These are phyloP conservation scores for Athalia cordata DNA, from an alignment of 2,888 invertebrate species.

Conservation along the genomic window DNA sequence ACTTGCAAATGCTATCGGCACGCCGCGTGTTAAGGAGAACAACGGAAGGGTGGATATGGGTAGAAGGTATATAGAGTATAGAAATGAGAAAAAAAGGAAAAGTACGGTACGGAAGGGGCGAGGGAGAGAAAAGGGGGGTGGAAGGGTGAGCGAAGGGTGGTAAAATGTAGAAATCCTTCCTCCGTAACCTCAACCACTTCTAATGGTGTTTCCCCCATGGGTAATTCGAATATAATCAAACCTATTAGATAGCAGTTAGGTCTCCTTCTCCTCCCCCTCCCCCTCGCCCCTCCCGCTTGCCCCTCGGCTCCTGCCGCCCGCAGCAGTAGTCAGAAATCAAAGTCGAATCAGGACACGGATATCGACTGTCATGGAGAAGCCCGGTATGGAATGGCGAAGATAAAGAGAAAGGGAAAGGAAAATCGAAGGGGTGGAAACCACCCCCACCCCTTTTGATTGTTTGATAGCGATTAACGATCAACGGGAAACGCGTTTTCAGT, in stretches of 20 bases:
- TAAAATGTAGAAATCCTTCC: no score
- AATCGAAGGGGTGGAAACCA: slow-evolving; percentile 1
- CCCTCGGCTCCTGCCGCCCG: no score
- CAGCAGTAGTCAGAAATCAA: slow-evolving; percentile 32
- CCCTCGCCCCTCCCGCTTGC: no score
- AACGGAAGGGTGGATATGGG: not conserved
- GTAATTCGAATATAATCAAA: slow-evolving; percentile 45
- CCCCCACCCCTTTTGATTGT: not conserved
- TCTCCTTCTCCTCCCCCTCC: no score
- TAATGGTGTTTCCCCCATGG: slow-evolving; percentile 20
- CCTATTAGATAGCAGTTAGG: slow-evolving; percentile 35
- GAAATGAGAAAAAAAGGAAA: not conserved
- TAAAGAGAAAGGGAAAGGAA: not conserved
- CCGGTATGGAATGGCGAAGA: no score
- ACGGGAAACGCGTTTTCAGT: not conserved
- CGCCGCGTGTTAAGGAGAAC: slow-evolving; percentile 22
- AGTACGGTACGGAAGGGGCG: not conserved
- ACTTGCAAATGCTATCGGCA: slow-evolving; percentile 33
- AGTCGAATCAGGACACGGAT: slow-evolving; percentile 30
- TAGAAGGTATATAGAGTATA: slow-evolving; percentile 2
- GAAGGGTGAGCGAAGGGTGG: no score
- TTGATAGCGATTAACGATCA: no score
- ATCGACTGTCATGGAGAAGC: slow-evolving; percentile 6
- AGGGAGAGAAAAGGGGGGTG: not conserved
- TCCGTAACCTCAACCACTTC: no score